phyloP scores from a whole-genome alignment of 1,140 invertebrate genomes.

The Psilanteris sp. region DNA sequence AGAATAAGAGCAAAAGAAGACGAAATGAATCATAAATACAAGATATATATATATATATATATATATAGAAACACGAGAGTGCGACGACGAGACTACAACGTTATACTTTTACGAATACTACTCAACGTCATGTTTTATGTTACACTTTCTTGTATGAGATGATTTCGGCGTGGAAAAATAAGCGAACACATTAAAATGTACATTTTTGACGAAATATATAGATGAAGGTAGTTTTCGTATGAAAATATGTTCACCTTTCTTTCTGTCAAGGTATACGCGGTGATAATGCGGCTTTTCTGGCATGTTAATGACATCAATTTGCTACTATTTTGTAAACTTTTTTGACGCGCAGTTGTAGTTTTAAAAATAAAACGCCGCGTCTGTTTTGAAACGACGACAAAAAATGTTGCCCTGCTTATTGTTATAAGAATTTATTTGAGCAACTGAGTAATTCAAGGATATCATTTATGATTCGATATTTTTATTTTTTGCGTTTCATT shows the following conservation, averaged over 20 bases:
- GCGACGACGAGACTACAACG: constrained; percentile 42
- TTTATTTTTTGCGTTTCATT: no score
- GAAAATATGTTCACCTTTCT: constrained; percentile 40
- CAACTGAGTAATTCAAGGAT: no score
- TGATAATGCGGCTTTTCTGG: constrained; percentile 40
- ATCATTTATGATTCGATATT: no score
- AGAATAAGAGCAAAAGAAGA: background rate
- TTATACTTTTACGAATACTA: constrained; percentile 36
- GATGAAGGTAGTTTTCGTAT: constrained; percentile 37
- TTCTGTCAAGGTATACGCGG: constrained; percentile 6
- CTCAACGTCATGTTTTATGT: constrained; percentile 56
- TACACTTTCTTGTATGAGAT: constrained; percentile 47
- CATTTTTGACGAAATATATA: constrained; percentile 59
- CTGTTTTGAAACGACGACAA: no score
- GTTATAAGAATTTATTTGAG: no score
- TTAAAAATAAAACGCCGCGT: no score
- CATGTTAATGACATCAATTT: constrained; percentile 55
- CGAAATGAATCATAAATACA: constrained; percentile 36
- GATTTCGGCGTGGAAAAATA: constrained; percentile 44
- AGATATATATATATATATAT: no score
- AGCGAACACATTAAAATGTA: constrained; percentile 57
- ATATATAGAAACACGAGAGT: constrained; percentile 49
- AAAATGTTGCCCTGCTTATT: no score
- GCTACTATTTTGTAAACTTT: constrained; percentile 28
- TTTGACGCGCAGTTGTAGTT: background rate